Conservation (phyloP, 2,113 vertebrate genomes). For the Symphodus melops region DNA sequence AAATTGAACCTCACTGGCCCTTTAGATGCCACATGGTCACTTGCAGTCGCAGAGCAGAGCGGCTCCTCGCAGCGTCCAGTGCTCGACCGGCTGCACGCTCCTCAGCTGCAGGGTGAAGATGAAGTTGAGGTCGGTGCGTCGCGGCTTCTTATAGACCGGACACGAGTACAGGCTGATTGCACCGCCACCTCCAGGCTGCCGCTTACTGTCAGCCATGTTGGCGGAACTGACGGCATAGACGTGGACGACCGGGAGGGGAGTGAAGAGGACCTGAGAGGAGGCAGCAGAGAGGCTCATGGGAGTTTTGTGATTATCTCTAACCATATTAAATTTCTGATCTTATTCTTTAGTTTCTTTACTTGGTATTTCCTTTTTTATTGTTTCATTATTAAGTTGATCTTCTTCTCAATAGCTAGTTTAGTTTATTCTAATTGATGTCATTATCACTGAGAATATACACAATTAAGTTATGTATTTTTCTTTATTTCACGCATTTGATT, state of each 20-base stretch:
- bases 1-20: neutral
- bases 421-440: too few species aligned
- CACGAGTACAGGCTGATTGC: constrained; percentile 78
- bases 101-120: constrained; percentile 84
- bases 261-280: constrained; percentile 85
- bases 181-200: constrained; percentile 8
- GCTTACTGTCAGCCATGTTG: constrained; percentile 62
- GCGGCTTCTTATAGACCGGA: constrained; percentile 88
- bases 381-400: too few species aligned
- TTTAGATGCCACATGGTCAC: constrained; percentile 39
- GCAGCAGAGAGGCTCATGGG: neutral
- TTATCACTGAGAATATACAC: too few species aligned
- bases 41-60: constrained; percentile 87
- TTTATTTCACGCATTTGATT: neutral
- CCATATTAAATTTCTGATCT: neutral
- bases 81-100: constrained; percentile 80
- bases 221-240: constrained; percentile 84
- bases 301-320: neutral
- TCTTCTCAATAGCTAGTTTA: too few species aligned
- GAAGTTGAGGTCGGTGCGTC: constrained; percentile 86
- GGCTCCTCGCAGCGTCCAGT: constrained; percentile 86
- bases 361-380: neutral
- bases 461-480: too few species aligned
- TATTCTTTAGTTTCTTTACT: neutral
- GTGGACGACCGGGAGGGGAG: constrained; percentile 86